Evolutionary conservation across 2,797 vertebrate genomes (phyloP), one percentile per base, ranked within the genome.

Genomic region (Psittacula echo): DNA sequence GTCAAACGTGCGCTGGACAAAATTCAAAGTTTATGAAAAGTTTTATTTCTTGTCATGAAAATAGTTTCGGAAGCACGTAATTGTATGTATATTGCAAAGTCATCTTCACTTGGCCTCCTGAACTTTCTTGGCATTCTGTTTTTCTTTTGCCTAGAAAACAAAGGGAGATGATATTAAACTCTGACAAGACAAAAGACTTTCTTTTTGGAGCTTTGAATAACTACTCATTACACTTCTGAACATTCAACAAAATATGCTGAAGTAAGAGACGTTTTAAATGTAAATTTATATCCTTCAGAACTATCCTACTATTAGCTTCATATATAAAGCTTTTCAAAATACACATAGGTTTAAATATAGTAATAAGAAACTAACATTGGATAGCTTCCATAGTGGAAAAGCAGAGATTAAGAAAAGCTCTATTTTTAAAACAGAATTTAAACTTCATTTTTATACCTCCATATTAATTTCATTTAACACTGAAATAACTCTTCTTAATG

Each of bases 121-220:
- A 92, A 98, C 98, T 98, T 99, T 99, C 98, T 99, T 99, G 97
- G 99, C 98, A 88, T 98, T 99, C 98, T 99, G 99, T 97, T 99
- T 99, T 98, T 99, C 99, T 98, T 99, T 99, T 1, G 99, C 99
- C 99, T 99, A 97, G 92, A 96, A 97, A 84, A 94, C 39, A 96
- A 96, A 94, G 19, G 64, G n/a, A 96, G 8, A 95, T 5, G 7
- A 65, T 19, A 10, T 88, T 94, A 94, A 45, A 58, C 76, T 88
- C 53, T 77, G 42, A 19, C 61, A 70, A 83, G 45, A 92, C 2
- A 10, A 80, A 80, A 50, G 21, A 10, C 8, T 8, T 58, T 44
- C 7, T 21, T 66, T 45, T 26, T 34, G 6, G 23, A 87, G 22
- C 11, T 89, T 7, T 65, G 39, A 73, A 56, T 71, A 4, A 56